Base-by-base conservation (phyloP, 2,797 vertebrate genomes). In the Etheostoma nigrum region DNA sequence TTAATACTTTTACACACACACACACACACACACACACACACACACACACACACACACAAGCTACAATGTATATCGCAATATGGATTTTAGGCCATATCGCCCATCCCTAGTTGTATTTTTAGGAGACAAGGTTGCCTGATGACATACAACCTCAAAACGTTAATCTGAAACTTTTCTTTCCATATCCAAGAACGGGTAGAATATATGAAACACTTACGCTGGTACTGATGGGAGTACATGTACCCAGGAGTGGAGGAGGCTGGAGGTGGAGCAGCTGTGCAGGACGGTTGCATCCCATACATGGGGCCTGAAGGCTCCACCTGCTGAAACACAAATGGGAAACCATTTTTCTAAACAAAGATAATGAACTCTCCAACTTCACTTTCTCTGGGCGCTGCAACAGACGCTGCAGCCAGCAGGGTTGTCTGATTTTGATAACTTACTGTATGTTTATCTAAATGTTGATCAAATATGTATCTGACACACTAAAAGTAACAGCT, bases 171-270 rank as follows among this genome's bases (percentile, higher is more conserved):
- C 58, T 58, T n/a, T 54, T n/a, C 25, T 68, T 19, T 21, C 13
- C 13, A 0, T 16, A 19, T 18, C 5, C 19, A 13, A 23, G 25
- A 40, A 40, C 3, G 36, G 10, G 36, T 12, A 40, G 36, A 40
- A 15, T 15, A 15, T 44, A 44, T 12, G 8, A 21, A 61, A n/a
- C 76, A 97, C 98, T 97, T 91, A 99, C 98, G 95, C 82, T 97
- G 97, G 84, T 97, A 97, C 0, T 95, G 75, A 80, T 96, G 97
- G 0, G 95, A 88, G 79, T 93, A 95, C 91, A 96, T 89, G 86
- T 95, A 97, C 1, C 82, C 91, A 8, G 94, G 87, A 67, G 84
- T 44, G 52, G 92, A 81, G 18, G 96, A 82, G 1, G 89, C 48
- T 0, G 94, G 86, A 47, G 89, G 61, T 4, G 94, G 89, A 15